Conservation (phyloP, 2,797 vertebrate species). For the Tamandua tetradactyla region DNA sequence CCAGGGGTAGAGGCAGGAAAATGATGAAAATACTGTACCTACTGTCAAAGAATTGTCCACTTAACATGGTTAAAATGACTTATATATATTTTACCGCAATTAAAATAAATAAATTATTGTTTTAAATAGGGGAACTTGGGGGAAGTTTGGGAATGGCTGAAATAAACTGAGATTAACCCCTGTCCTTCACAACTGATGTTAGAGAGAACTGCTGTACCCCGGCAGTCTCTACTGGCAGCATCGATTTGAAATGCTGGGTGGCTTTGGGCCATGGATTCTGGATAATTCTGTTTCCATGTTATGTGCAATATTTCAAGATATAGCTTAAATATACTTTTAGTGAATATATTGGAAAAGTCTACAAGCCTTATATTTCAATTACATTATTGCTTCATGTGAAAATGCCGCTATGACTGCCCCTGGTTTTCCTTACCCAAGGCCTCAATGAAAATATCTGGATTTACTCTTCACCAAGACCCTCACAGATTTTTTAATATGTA, state of each 20-base stretch:
- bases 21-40: too few species aligned
- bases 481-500: background rate
- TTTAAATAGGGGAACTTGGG: background rate
- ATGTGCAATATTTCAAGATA: background rate
- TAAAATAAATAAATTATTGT: too few species aligned
- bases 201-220: background rate
- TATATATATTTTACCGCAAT: too few species aligned
- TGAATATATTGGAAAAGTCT: background rate
- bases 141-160: background rate
- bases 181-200: background rate
- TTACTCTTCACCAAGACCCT: background rate
- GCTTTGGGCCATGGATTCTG: background rate
- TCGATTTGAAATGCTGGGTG: background rate
- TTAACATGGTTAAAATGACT: too few species aligned
- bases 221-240: accelerated
- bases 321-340: background rate
- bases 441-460: background rate
- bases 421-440: background rate
- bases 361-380: background rate
- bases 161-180: background rate
- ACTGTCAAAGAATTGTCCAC: too few species aligned
- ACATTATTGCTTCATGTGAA: background rate
- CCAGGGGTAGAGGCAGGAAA: too few species aligned
- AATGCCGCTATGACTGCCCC: background rate
- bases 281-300: background rate